phyloP scores from a whole-genome alignment of 2,888 invertebrate species.

The Fragum sueziense region DNA sequence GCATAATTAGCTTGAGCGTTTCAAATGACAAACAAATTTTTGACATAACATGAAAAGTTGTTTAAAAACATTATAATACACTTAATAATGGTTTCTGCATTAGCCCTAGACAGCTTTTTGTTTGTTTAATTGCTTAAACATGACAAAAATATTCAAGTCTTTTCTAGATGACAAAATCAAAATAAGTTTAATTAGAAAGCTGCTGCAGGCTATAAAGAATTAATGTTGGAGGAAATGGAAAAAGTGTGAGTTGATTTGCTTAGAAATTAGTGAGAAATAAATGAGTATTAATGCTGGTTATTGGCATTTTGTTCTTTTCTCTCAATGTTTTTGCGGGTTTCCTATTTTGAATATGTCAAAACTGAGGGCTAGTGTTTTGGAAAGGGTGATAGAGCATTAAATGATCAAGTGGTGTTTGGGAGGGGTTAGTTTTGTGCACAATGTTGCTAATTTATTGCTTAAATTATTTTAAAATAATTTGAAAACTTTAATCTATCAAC shows the following conservation, averaged over 20 bases:
- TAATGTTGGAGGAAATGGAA: background rate
- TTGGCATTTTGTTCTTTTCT: background rate
- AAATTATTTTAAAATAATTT: background rate
- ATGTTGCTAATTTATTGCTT: background rate
- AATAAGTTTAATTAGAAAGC: background rate
- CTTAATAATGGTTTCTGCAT: background rate
- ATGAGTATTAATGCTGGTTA: background rate
- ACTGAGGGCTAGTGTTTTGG: no score
- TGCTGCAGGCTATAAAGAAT: background rate
- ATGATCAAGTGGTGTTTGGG: background rate
- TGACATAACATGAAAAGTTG: conserved; percentile 3
- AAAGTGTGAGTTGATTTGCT: no score
- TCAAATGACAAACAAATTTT: background rate
- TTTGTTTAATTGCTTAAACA: background rate
- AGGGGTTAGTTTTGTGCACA: background rate
- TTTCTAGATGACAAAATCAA: background rate
- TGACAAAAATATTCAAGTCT: background rate
- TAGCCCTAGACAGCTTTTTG: background rate
- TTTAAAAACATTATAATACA: background rate
- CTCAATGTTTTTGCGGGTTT: background rate
- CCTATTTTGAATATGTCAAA: background rate
- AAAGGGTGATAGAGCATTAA: no score
- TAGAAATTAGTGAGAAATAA: no score
- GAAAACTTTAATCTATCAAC: no score
- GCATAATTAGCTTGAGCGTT: background rate